Evolutionary conservation across 1,140 invertebrate genomes (phyloP).

Genomic region (Drosophila lowei): DNA sequence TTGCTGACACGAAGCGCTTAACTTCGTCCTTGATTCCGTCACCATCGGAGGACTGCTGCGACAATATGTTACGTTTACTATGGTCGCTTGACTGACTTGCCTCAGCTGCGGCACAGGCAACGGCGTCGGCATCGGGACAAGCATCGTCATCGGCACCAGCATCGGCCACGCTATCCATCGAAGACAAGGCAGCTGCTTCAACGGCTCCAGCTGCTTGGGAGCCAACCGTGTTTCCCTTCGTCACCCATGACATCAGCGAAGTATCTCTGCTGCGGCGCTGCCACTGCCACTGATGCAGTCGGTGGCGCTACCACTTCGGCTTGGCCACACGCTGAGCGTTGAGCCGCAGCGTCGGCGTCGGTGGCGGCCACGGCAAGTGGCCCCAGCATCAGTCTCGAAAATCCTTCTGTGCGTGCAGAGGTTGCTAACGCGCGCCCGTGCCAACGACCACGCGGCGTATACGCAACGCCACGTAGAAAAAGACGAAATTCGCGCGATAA

Average conservation of each 20-base stretch:
- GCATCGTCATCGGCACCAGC: slow-evolving; percentile 8
- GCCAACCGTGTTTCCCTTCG: slow-evolving; percentile 29
- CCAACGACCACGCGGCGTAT: slow-evolving; percentile 60
- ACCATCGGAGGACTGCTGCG: slow-evolving; percentile 48
- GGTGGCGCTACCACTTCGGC: slow-evolving; percentile 1
- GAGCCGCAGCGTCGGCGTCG: slow-evolving; percentile 21
- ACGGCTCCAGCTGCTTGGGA: slow-evolving; percentile 27
- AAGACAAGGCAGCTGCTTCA: slow-evolving; percentile 16
- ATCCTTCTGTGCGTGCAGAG: slow-evolving; percentile 79
- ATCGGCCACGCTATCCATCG: slow-evolving; percentile 6
- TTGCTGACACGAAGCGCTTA: slow-evolving; percentile 63
- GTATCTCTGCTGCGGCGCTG: slow-evolving; percentile 41
- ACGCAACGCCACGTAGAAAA: slow-evolving; percentile 57
- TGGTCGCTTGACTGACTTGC: slow-evolving; percentile 31
- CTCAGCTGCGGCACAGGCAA: slow-evolving; percentile 26
- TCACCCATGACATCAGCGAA: slow-evolving; percentile 54
- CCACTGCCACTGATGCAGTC: slow-evolving; percentile 29
- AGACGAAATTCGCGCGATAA: slow-evolving; percentile 59
- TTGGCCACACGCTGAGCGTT: slow-evolving; percentile 39
- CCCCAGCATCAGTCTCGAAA: slow-evolving; percentile 72
- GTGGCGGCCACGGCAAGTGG: slow-evolving; percentile 33
- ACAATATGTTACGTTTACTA: slow-evolving; percentile 71
- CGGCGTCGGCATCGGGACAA: slow-evolving; percentile 1
- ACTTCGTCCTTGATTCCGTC: slow-evolving; percentile 76
- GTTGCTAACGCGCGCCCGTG: slow-evolving; percentile 71